These are phyloP conservation scores for Chaenogobius annularis DNA, from an alignment of 2,113 vertebrate genomes.

Conservation along the genomic window DNA sequence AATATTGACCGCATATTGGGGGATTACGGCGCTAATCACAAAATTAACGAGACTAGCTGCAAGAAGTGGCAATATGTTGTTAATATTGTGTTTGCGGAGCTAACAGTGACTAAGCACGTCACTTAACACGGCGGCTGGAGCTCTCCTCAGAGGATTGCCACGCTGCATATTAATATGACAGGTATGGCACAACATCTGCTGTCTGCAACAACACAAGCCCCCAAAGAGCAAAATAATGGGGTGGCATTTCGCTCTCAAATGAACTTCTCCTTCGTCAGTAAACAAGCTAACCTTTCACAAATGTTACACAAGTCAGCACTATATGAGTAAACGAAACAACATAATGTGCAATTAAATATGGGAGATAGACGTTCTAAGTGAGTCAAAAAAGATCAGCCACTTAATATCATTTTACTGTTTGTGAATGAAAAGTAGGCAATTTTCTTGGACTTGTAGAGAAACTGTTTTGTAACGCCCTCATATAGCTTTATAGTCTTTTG, in stretches of 20 bases:
- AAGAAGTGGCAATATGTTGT: slow-evolving; percentile 20
- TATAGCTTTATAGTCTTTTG: no score
- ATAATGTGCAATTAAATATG: not conserved
- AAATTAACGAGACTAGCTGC: slow-evolving; percentile 22
- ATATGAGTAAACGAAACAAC: not conserved
- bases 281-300: slow-evolving; percentile 13
- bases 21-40: slow-evolving; percentile 19
- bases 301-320: slow-evolving; percentile 2
- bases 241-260: slow-evolving; percentile 26
- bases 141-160: slow-evolving; percentile 13
- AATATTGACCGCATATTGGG: slow-evolving; percentile 6
- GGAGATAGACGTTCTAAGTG: not conserved
- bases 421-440: not conserved
- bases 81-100: slow-evolving; percentile 37
- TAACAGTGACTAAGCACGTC: slow-evolving; percentile 33
- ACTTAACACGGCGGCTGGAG: slow-evolving; percentile 23
- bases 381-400: not conserved
- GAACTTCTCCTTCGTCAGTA: slow-evolving; percentile 13
- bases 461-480: not conserved
- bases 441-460: not conserved
- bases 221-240: slow-evolving; percentile 23
- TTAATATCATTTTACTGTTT: not conserved
- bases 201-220: slow-evolving; percentile 3
- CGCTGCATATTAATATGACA: slow-evolving; percentile 37
- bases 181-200: slow-evolving; percentile 25